phyloP scores from a whole-genome alignment of 2,113 vertebrate species.

The Psittacara wagleri region DNA sequence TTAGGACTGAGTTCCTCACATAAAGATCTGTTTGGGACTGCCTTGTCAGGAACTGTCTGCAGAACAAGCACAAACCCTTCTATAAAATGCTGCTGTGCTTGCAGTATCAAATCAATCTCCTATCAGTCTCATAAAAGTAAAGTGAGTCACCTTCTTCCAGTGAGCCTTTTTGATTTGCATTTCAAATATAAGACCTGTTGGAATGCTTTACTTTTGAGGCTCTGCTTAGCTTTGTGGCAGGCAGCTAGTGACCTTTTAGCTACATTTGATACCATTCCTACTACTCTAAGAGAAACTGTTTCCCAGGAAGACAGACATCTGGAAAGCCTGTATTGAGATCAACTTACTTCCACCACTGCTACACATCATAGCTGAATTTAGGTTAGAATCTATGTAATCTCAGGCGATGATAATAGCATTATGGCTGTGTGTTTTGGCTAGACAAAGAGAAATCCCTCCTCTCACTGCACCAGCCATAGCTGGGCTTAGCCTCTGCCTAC shows the following conservation, averaged over 20 bases:
- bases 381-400: neutral
- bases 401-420: neutral
- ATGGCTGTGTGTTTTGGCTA: neutral
- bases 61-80: neutral
- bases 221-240: neutral
- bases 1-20: neutral
- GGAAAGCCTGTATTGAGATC: neutral
- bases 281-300: neutral
- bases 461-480: neutral
- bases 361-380: neutral
- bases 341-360: neutral
- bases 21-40: fast-evolving
- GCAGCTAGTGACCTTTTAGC: neutral
- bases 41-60: neutral
- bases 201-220: neutral
- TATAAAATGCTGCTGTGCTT: neutral
- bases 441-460: neutral
- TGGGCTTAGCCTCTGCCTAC: neutral
- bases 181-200: neutral
- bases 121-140: neutral
- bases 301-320: neutral
- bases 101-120: neutral
- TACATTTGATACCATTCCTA: neutral
- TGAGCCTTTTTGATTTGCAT: neutral
- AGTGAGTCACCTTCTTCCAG: neutral